Conservation (phyloP, 2,797 vertebrate species). For the Masticophis lateralis region DNA sequence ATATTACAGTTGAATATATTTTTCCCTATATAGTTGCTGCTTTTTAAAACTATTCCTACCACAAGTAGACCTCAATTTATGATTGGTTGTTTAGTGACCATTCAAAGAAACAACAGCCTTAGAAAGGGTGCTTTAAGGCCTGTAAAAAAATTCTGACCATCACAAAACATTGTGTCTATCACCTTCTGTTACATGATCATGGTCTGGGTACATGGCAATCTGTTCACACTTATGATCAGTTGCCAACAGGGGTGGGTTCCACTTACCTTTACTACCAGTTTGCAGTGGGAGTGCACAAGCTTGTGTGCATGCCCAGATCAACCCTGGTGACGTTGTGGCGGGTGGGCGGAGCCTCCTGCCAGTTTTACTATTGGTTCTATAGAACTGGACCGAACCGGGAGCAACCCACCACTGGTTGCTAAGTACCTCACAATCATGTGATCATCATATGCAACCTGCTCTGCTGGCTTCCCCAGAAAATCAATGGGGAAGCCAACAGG, state of each 20-base stretch:
- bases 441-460: background rate
- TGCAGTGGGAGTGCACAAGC: rapidly evolving
- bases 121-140: background rate
- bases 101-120: background rate
- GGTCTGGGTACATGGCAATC: background rate
- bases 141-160: background rate
- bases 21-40: background rate
- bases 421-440: background rate
- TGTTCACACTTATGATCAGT: background rate
- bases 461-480: background rate
- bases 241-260: background rate
- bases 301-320: too few relatives aligned
- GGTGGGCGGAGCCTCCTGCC: too few relatives aligned
- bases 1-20: background rate
- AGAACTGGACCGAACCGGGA: too few relatives aligned
- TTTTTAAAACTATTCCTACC: background rate
- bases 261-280: too few relatives aligned
- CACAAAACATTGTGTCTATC: background rate
- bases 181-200: background rate
- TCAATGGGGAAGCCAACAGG: background rate
- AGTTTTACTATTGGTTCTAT: too few relatives aligned
- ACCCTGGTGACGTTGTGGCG: too few relatives aligned
- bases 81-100: background rate
- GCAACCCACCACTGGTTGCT: too few relatives aligned
- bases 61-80: background rate